phyloP scores from a whole-genome alignment of 1,140 invertebrate genomes.

The Lepidurus arcticus region DNA sequence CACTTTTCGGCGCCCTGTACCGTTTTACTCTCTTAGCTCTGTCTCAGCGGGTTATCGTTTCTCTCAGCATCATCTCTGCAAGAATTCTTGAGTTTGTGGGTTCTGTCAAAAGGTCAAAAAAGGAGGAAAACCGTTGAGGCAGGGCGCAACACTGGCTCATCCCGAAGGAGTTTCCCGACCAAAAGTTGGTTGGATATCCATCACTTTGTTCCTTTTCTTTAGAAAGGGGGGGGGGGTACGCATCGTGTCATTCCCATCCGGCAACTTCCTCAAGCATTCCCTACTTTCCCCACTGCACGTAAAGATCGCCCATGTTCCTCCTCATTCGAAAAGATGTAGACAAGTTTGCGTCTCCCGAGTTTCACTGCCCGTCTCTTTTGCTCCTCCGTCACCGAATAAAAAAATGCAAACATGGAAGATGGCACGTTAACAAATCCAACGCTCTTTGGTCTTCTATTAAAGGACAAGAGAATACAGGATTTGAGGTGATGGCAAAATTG shows the following conservation, averaged over 20 bases:
- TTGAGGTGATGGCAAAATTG: too few species aligned
- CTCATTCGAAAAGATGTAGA: background rate
- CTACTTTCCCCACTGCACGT: constrained; percentile 12
- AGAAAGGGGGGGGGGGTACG: background rate
- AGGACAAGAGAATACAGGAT: background rate
- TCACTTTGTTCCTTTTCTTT: background rate
- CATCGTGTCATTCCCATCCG: background rate
- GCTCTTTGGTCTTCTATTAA: background rate
- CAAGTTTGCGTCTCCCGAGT: background rate
- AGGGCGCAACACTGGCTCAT: background rate
- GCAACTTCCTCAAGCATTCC: background rate
- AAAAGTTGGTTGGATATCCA: background rate
- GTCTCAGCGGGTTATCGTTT: background rate
- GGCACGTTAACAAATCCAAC: background rate
- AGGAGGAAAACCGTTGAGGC: background rate
- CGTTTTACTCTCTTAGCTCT: constrained; percentile 4
- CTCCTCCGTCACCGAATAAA: background rate
- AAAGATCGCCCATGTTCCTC: background rate
- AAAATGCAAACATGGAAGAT: background rate
- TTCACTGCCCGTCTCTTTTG: background rate
- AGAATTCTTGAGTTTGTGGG: background rate
- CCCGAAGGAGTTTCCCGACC: background rate
- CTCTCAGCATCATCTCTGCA: background rate
- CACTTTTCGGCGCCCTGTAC: background rate
- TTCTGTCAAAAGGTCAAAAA: background rate